Evolutionary conservation across 2,113 vertebrate species (phyloP), one percentile per base, ranked within the genome.

Genomic region (Hoplias malabaricus): DNA sequence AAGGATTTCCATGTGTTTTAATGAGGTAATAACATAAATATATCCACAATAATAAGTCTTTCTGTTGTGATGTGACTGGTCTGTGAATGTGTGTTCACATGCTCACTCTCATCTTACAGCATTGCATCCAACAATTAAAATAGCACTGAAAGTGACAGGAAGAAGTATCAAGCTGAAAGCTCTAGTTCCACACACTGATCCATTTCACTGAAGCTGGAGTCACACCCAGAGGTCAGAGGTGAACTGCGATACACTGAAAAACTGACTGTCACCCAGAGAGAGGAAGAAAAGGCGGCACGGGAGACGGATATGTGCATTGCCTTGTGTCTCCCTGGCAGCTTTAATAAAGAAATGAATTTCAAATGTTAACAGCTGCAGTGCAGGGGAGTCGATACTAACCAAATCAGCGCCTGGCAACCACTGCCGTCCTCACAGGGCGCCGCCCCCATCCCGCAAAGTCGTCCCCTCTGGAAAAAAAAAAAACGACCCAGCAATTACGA

Each of bases 341-440:
- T 78, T 75, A 71, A 78, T 75, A 78, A 73, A 73, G 54, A 57
- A 72, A 66, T 43, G 65, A 69, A 74, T 78, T 80, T 78, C 34
- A 70, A 78, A 82, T 78, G 69, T 78, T 78, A 78, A 82, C 62
- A 82, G 75, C 75, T 82, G 72, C 57, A 62, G 75, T 50, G 68
- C 46, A 72, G 50, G 21, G 76, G 61, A 31, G 65, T 80, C 40
- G 65, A 81, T 83, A 73, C 74, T 75, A 78, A 81, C 69, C 23
- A 4, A 67, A 78, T 81, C 79, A 75, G 57, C n/a, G 56, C 67
- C 73, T 80, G 67, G 79, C 73, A 77, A 71, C 67, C 61, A 46
- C 40, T 54, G 57, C 69, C 50, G 46, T 56, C 57, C 67, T 71
- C 42, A 63, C 67, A 34, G 6, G 50, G 75, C 79, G 34, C 34